Evolutionary conservation across 2,113 vertebrate species (phyloP), one percentile per base, ranked within the genome.

Genomic region (Oryzias javanicus): DNA sequence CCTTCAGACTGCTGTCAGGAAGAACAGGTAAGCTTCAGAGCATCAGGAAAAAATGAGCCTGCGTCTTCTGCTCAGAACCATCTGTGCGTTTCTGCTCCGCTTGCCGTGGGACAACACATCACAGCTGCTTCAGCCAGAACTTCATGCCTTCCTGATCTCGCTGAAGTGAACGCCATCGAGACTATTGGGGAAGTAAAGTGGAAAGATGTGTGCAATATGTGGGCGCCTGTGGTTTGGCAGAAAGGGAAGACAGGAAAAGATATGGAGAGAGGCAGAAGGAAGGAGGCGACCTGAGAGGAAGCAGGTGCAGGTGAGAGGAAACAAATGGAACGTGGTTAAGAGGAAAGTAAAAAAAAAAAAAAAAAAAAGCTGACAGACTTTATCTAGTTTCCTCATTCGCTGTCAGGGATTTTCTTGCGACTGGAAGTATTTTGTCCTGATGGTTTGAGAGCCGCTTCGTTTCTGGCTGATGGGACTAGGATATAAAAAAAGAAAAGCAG

Each of bases 331-430:
- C 55, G 42, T 14, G 47, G 24, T 48, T 1, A 18, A 55, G 51
- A 42, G 61, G 51, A 35, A 35, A 80, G 65, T 55, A 73, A 29
- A 60, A 56, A 62, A 49, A 25, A 67, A 79, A 22, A 81, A 85
- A 75, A n/a, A n/a, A n/a, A n/a, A n/a, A 2, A 64, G 74, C 80
- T 80, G 86, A 82, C 69, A 25, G 61, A 42, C 62, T 72, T 70
- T 55, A 45, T 77, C 82, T 56, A 20, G 65, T 49, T 60, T 22
- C 25, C 27, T 63, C 14, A 17, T 71, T 78, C 78, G 65, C 55
- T 4, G 70, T 86, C 82, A 84, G 80, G 80, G 60, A 25, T 82
- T 86, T 88, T 70, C 55, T 72, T 56, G 67, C 72, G 46, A 35
- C 42, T 7, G 53, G 72, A 54, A 67, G 44, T 70, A 59, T 70